Evolutionary conservation across 2,888 invertebrate genomes (phyloP).

Genomic region (Xestia c-nigrum): DNA sequence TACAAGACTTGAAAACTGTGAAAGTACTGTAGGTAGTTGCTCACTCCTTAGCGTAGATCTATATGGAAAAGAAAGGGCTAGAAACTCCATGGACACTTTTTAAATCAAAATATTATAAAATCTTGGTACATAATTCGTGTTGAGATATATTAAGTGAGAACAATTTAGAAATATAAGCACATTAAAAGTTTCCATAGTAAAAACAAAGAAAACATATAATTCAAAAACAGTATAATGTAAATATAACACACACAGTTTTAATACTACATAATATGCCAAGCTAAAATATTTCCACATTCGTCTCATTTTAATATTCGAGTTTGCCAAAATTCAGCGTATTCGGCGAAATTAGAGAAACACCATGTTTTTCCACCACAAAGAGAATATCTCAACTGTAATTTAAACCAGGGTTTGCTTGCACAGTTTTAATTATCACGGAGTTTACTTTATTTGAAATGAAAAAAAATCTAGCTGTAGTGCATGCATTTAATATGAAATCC

Average conservation of each 20-base stretch:
- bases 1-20: no score
- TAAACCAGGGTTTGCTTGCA: conserved; percentile 30
- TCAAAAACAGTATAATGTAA: background rate
- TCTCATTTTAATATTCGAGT: conserved; percentile 45
- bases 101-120: no score
- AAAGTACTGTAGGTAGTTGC: no score
- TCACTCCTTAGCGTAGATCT: no score
- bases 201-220: no score
- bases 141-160: no score
- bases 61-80: no score
- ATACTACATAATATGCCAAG: background rate
- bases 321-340: conserved; percentile 22
- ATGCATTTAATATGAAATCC: background rate
- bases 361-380: conserved; percentile 32
- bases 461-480: background rate
- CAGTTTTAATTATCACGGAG: conserved; percentile 25
- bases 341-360: conserved; percentile 22
- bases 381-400: conserved; percentile 32
- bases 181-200: no score
- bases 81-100: no score
- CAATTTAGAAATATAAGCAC: no score
- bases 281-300: conserved; percentile 14
- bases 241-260: background rate
- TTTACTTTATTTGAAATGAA: conserved; percentile 14
- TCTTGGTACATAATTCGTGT: no score